Conservation (phyloP, 1,140 invertebrate species). For the Planococcus citri region DNA sequence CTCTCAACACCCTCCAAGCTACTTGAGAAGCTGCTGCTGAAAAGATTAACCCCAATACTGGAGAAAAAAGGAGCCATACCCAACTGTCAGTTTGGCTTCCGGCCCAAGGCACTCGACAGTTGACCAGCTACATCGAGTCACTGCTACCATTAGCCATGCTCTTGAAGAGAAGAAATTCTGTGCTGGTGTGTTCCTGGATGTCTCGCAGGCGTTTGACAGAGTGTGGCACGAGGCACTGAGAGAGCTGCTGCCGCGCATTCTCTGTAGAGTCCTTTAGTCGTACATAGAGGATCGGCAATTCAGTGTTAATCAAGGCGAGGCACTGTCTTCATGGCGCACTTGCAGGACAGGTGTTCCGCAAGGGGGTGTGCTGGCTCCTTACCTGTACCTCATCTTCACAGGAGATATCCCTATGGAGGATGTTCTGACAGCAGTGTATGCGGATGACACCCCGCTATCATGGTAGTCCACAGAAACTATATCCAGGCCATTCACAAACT, state of each 20-base stretch:
- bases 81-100: constrained; percentile 20
- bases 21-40: constrained; percentile 27
- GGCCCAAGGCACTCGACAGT: constrained; percentile 1
- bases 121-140: constrained; percentile 18
- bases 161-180: constrained; percentile 26
- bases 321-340: background rate
- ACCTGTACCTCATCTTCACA: constrained; percentile 23
- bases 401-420: constrained; percentile 8
- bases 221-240: constrained; percentile 30
- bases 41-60: constrained; percentile 22
- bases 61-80: constrained; percentile 22
- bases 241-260: background rate
- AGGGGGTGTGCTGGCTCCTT: constrained; percentile 18
- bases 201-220: constrained; percentile 32
- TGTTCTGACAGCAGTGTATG: constrained; percentile 10
- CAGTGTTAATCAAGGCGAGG: constrained; percentile 10
- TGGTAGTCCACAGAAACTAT: background rate
- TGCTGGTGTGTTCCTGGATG: constrained; percentile 31
- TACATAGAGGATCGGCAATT: constrained; percentile 20
- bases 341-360: constrained; percentile 17
- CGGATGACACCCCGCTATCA: constrained; percentile 24
- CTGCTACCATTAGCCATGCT: background rate
- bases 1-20: constrained; percentile 28
- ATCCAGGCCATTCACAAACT: background rate
- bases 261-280: constrained; percentile 18